Conservation (phyloP, 2,888 invertebrate species). For the Dryobota labecula region DNA sequence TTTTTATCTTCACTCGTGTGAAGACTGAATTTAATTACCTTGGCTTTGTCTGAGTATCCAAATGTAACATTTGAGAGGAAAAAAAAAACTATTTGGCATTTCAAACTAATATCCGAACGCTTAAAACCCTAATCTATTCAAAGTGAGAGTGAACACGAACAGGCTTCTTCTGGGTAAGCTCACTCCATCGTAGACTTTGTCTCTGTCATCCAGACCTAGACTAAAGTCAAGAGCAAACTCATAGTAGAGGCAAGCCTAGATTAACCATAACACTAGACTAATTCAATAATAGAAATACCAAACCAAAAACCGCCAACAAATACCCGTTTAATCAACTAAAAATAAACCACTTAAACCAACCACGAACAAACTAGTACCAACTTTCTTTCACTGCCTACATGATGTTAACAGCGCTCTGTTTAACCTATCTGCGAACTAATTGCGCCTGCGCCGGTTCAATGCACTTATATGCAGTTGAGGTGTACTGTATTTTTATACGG, state of each 20-base stretch:
- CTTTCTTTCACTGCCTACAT: conserved; percentile 59
- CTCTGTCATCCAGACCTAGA: no score
- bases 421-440: conserved; percentile 70
- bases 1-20: conserved; percentile 1
- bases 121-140: no score
- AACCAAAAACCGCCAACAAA: conserved; percentile 10
- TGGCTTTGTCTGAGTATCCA: neutral
- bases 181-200: no score
- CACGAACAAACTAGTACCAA: conserved; percentile 36
- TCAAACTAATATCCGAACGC: no score
- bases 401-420: conserved; percentile 60
- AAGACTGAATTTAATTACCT: neutral
- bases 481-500: conserved; percentile 64
- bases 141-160: no score
- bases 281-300: neutral
- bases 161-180: no score
- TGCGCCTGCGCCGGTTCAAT: conserved; percentile 72
- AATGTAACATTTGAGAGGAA: neutral
- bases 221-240: no score
- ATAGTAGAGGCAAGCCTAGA: no score
- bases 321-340: conserved; percentile 21
- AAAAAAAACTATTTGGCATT: no score
- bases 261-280: no score
- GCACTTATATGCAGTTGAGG: conserved; percentile 72
- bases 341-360: conserved; percentile 42